These are phyloP conservation scores for Ophion obscuratus DNA, from an alignment of 2,888 invertebrate genomes.

Conservation along the genomic window DNA sequence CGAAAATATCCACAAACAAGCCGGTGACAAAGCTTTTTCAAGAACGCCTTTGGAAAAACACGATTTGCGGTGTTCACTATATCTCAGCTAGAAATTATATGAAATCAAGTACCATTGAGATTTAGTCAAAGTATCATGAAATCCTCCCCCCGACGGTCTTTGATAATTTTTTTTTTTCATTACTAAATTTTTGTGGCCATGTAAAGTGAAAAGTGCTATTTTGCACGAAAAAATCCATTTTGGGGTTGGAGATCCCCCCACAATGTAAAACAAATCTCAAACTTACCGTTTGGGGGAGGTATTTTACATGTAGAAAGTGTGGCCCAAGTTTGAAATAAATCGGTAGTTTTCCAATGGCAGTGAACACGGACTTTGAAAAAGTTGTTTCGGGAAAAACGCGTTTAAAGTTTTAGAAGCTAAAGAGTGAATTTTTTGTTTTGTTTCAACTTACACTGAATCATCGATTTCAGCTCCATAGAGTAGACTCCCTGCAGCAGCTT, in stretches of 20 bases:
- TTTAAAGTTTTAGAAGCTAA: too few relatives aligned
- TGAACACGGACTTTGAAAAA: slow-evolving; percentile 38
- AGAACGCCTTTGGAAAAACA: slow-evolving; percentile 26
- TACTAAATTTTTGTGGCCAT: neutral
- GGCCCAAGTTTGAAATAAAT: slow-evolving; percentile 53
- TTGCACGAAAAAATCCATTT: slow-evolving; percentile 47
- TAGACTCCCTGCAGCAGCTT: too few relatives aligned
- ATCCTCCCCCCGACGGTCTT: too few relatives aligned
- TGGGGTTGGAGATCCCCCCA: slow-evolving; percentile 51
- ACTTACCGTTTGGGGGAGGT: slow-evolving; percentile 26
- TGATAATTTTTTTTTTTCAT: too few relatives aligned
- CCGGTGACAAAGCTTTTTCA: slow-evolving; percentile 4
- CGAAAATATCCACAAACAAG: too few relatives aligned
- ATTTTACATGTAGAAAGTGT: slow-evolving; percentile 39
- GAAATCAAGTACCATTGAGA: neutral
- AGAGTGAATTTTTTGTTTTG: too few relatives aligned
- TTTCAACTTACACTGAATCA: too few relatives aligned
- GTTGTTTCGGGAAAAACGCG: slow-evolving; percentile 6
- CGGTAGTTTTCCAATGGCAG: slow-evolving; percentile 38
- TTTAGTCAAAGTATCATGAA: too few relatives aligned
- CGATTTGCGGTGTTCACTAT: slow-evolving; percentile 30
- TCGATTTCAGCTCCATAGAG: too few relatives aligned
- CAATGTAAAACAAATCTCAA: slow-evolving; percentile 48
- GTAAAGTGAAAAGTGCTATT: slow-evolving; percentile 5
- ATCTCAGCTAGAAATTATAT: slow-evolving; percentile 14